phyloP scores from a whole-genome alignment of 2,113 vertebrate genomes.

The Platichthys stellatus region DNA sequence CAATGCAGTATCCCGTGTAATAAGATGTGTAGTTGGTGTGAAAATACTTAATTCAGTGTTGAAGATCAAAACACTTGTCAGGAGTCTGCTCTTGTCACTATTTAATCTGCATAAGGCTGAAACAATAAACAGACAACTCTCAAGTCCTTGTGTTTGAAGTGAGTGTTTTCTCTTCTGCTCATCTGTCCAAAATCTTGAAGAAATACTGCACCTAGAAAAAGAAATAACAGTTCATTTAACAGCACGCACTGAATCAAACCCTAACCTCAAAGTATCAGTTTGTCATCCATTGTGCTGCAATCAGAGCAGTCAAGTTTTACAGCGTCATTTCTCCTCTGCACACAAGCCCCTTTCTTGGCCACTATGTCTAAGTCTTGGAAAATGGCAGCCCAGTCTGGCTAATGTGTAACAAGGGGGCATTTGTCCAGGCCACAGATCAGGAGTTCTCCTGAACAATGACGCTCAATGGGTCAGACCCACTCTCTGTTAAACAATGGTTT shows the following conservation, averaged over 20 bases:
- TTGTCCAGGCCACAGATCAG: conserved; percentile 81
- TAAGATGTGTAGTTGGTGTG: conserved; percentile 88
- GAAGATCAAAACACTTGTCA: conserved; percentile 87
- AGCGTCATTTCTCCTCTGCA: conserved; percentile 5
- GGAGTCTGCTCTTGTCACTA: conserved; percentile 94
- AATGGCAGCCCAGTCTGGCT: conserved; percentile 70
- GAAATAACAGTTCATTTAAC: not conserved
- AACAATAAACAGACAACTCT: conserved; percentile 84
- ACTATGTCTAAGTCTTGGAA: conserved; percentile 64
- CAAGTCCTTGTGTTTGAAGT: conserved; percentile 50
- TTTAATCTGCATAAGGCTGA: conserved; percentile 95
- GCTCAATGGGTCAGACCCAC: conserved; percentile 74
- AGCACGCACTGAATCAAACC: not conserved
- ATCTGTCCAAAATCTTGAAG: conserved; percentile 92
- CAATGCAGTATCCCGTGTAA: conserved; percentile 96
- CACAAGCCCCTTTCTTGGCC: conserved; percentile 34
- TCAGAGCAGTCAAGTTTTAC: too few species aligned
- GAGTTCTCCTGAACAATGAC: conserved; percentile 78
- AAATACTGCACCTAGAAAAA: conserved; percentile 92
- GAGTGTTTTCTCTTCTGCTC: conserved; percentile 27
- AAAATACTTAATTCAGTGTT: conserved; percentile 91
- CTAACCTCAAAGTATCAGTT: too few species aligned
- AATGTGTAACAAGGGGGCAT: conserved; percentile 84
- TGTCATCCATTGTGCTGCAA: too few species aligned
- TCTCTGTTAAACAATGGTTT: conserved; percentile 75